Base-by-base conservation (phyloP, 2,113 vertebrate genomes). In the Macroglossus sobrinus region DNA sequence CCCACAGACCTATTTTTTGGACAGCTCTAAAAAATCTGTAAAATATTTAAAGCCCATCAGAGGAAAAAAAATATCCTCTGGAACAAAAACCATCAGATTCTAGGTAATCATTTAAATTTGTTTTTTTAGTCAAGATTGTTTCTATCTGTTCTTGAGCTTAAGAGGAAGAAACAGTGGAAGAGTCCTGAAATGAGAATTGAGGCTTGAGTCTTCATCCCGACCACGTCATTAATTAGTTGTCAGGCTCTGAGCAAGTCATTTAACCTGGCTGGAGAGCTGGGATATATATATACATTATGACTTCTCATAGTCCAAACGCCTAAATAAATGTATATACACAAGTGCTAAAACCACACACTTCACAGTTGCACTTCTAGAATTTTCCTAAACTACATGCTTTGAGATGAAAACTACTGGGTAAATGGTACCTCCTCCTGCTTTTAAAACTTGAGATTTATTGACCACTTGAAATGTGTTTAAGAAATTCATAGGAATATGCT, bases 1-100 rank as follows among this genome's bases (percentile, higher is more conserved):
- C 95, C 85, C 89, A 88, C 61, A 96, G 96, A 88, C 63, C 76
- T 85, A 84, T 95, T 94, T 94, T 95, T 82, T 92, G 92, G 84
- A 33, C 87, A 96, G 30, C 88, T 92, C 72, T 85, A 78, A 94
- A 79, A 89, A 95, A 82, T 95, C 53, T 92, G 79, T 89, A 88
- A 97, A 79, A 90, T 96, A 94, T 82, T 95, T 96, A 93, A 91
- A 96, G 55, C 35, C 80, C 71, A 61, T 95, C 38, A 24, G 47
- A 33, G 55, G 45, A 69, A 3, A 50, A 90, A 43, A 91, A 71
- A 87, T 74, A 94, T 64, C 78, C 45, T 19, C 85, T 85, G 93
- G 88, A 92, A 94, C 35, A 35, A 94, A 86, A 97, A 24, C 57
- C 3, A 47, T 64, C 61, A 61, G 40, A 96, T 88, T 89, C 74